Base-by-base conservation (phyloP, 2,888 invertebrate genomes). In the Malacosoma neustria region DNA sequence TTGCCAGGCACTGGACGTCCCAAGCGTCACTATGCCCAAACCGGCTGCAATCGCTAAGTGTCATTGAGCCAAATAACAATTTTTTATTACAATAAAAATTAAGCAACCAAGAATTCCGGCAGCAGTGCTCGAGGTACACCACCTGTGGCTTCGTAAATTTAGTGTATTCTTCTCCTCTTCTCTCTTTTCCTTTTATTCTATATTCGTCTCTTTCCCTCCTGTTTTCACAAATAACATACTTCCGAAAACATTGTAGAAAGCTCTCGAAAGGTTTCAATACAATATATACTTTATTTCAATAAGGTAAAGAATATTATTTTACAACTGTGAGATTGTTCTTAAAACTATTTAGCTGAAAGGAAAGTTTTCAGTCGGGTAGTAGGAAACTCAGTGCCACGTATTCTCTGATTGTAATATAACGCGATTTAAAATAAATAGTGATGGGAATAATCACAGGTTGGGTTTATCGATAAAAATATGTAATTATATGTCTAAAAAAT, bases 101-200 rank as follows among this genome's bases (percentile, higher is more conserved):
- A n/a, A n/a, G n/a, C n/a, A 38, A 51, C 66, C 68, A 67, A 42
- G 43, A 42, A 43, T 14, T 40, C 72, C 51, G 66, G 57, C 49
- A 49, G 41, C 67, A 66, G 74, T 82, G 75, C 81, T 33, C 79
- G 73, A 77, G 81, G 84, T 75, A 60, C 76, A 74, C 81, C 84
- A 85, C 85, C 85, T 85, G 85, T 85, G 72, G 85, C 81, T 84
- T 70, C 72, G 80, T 80, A 82, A 85, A 82, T 85, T 85, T 85
- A 76, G 77, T 75, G 72, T 81, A 71, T 73, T 59, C 58, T 57
- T 45, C 33, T 73, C 75, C 48, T 61, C 39, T 39, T 82, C 57
- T 3, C 57, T 49, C 74, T 30, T 49, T 46, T 36, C 29, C 32
- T 38, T 42, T 42, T 46, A 39, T 35, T 42, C 39, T 59, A 54